A percentile compares a stretch with the other conserved stretches of the same genome.
Conservation (phyloP, 1,140 invertebrate species). For the Physella acuta region DNA sequence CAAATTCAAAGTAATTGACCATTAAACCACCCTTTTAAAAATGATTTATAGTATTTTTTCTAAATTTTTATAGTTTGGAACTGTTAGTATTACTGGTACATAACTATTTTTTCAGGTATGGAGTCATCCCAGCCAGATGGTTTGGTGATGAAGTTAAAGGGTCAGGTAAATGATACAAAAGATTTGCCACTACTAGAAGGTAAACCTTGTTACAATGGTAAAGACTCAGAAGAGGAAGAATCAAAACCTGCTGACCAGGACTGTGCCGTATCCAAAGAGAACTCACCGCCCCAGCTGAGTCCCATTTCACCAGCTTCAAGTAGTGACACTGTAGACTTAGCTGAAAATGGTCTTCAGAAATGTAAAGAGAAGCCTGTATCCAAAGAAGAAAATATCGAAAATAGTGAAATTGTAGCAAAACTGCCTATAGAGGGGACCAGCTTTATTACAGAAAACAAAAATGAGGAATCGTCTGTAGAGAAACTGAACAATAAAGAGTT, state of each 20-base stretch:
- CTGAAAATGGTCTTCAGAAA: not conserved
- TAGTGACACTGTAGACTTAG: not conserved
- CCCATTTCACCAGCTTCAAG: not conserved
- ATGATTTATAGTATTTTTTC: not conserved
- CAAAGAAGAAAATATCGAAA: not conserved
- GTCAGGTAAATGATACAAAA: not conserved
- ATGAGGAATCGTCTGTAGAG: not conserved
- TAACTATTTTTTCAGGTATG: conserved; percentile 6
- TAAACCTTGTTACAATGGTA: conserved; percentile 2
- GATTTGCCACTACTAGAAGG: not conserved
- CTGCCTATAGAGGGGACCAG: not conserved
- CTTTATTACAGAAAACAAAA: not conserved
- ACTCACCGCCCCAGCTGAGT: not conserved
- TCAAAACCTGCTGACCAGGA: not conserved
- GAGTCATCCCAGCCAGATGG: conserved; percentile 22
- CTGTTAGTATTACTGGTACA: not conserved
- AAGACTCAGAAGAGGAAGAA: not conserved
- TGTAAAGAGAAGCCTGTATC: not conserved
- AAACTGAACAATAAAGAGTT: not conserved
- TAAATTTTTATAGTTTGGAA: too few relatives aligned
- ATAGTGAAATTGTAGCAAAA: not conserved
- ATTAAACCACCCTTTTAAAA: not conserved
- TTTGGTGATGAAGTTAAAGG: conserved; percentile 15
- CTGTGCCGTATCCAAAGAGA: not conserved
- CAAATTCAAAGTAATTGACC: not conserved